Evolutionary conservation across 2,888 invertebrate species (phyloP), one percentile per base, ranked within the genome.

Genomic region (Maniola hyperantus): DNA sequence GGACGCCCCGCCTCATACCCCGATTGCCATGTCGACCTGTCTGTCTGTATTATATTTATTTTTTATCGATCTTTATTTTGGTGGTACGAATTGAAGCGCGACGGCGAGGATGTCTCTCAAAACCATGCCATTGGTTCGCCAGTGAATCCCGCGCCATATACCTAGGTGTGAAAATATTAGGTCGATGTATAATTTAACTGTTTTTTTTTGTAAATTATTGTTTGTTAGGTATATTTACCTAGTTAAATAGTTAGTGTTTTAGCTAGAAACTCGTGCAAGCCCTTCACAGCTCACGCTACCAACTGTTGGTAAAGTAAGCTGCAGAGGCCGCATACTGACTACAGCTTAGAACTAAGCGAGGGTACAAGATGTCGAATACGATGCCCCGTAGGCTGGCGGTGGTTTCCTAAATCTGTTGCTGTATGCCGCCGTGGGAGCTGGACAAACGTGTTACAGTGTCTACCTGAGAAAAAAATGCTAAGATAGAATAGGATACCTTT

Each of bases 311-410:
- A 79, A 77, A 15, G 71, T 91, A 8, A 88, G 83, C 70, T 91
- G 91, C 71, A 87, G 83, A 67, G 88, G 88, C 0, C 0, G 61
- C 76, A 15, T 5, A 72, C 75, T 8, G 71, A 72, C 0, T 65
- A 64, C 6, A 58, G 63, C 33, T 72, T 72, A 5, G 81, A 83
- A 0, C 74, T 91, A 2, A 74, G 74, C 2, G 91, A 92, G 73
- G 91, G 91, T 5, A 78, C 91, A 0, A 83, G 78, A 13, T 92
- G 92, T 68, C 83, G 87, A 8, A 76, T 89, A 1, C 79, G 80
- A 6, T 92, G 92, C 71, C 78, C 78, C 0, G 77, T 74, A 10
- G 89, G 87, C 10, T 89, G 83, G 82, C 82, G 79, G 11, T 79
- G 82, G 71, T 73, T 71, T 48, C 73, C 78, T 1, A 80, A 83